Conservation (phyloP, 2,113 vertebrate species). For the Lepidothrix coronata region DNA sequence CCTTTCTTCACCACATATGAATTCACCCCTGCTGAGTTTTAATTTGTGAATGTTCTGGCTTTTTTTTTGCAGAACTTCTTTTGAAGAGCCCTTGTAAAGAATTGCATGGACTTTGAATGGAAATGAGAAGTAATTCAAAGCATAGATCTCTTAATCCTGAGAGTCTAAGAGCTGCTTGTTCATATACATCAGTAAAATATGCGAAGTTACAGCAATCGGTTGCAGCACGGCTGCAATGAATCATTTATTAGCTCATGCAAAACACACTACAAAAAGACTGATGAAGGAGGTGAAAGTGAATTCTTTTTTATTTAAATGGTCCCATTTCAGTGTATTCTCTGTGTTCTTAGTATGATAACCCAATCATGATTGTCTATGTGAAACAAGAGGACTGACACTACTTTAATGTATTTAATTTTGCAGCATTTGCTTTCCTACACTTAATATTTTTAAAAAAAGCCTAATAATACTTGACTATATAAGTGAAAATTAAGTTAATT, state of each 20-base stretch:
- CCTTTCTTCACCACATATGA: neutral
- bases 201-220: neutral
- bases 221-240: neutral
- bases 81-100: neutral
- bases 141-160: conserved; percentile 16
- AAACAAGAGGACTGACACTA: neutral
- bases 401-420: neutral
- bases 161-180: neutral
- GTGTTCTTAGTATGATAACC: neutral
- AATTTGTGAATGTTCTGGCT: conserved; percentile 12
- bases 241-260: neutral
- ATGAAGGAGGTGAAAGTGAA: neutral
- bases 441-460: neutral
- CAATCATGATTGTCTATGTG: neutral
- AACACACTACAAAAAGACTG: neutral
- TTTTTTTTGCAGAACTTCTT: conserved; percentile 11
- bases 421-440: neutral
- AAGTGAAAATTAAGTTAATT: neutral
- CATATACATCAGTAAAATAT: neutral
- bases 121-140: conserved; percentile 8
- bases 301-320: neutral
- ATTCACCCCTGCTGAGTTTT: neutral
- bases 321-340: neutral
- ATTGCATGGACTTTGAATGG: neutral
- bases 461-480: neutral